A percentile compares a stretch with the other conserved stretches of the same genome.
phyloP scores from a whole-genome alignment of 2,797 vertebrate genomes.

The Rallus crepitans region DNA sequence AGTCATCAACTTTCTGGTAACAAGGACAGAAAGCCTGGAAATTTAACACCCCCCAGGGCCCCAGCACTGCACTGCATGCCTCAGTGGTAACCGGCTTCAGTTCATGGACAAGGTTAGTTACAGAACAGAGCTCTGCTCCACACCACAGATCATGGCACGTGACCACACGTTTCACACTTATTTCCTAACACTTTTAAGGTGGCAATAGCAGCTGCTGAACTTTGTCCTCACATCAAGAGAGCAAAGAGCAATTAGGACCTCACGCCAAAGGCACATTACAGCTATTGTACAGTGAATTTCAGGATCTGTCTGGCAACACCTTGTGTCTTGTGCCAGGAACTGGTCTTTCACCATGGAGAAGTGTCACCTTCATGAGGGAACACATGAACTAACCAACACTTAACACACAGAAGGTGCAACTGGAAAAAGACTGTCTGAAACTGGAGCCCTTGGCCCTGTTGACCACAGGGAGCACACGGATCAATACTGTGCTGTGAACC shows the following conservation, averaged over 20 bases:
- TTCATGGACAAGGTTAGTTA: neutral
- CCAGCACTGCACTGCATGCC: neutral
- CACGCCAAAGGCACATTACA: neutral
- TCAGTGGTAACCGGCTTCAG: neutral
- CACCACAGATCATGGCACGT: neutral
- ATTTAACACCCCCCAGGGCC: neutral
- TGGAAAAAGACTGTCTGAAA: neutral
- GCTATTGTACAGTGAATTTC: neutral
- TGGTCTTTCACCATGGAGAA: neutral
- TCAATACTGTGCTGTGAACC: neutral
- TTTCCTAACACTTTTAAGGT: neutral
- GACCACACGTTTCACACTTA: neutral
- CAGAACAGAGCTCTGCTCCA: neutral
- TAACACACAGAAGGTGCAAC: neutral
- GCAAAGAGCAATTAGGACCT: neutral
- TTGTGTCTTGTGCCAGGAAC: neutral
- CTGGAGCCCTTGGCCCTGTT: neutral
- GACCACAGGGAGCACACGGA: neutral
- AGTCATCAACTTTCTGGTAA: neutral
- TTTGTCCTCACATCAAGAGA: neutral
- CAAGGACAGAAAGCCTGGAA: neutral
- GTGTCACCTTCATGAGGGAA: neutral
- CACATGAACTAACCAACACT: neutral
- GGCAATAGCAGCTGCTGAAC: neutral
- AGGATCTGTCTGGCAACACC: neutral